Base-by-base conservation (phyloP, 2,113 vertebrate genomes). In the Ceuthmochares aereus region DNA sequence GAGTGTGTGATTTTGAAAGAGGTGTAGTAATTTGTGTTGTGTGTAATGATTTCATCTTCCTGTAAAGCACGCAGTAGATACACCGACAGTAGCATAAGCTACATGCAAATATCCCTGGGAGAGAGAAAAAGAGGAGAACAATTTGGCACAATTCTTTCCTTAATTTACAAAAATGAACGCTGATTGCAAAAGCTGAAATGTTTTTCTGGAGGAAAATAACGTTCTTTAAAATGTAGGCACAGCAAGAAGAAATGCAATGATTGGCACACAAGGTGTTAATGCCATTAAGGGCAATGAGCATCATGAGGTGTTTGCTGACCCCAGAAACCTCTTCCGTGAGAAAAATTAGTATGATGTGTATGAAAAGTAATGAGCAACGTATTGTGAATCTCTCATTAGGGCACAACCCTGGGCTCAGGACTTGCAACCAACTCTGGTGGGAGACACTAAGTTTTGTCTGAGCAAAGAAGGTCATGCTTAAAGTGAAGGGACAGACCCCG, bases 11-110 rank as follows among this genome's bases (percentile, higher is more conserved):
- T 98, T 97, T 97, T 89, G 89, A 95, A 96, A 93, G 89, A 95
- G 95, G 95, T 81, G 74, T 75, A 76, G 79, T 89, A 84, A 89
- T 98, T 97, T 97, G 83, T 91, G 95, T 96, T 94, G 72, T 68
- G 94, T 91, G 87, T 97, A 97, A 98, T 97, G 97, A 96, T 97
- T 98, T 97, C 96, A 97, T 98, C 98, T 98, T 94, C 83, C 93
- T 95, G 96, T 94, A 96, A 98, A 95, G 96, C 94, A 81, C 76
- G 90, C 86, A 59, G 74, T 79, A 88, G 93, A 96, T 69, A 84
- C 17, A 91, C 94, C 78, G 87, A 95, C 89, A 95, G 96, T 64
- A 95, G 82, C 98, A 96, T 91, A 96, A 97, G 88, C 96, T 76
- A 87, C 88, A 59, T 85, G 87, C 74, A 88, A 97, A 97, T 90